Evolutionary conservation across 2,888 invertebrate species (phyloP).

Genomic region (Eilema sororculum): DNA sequence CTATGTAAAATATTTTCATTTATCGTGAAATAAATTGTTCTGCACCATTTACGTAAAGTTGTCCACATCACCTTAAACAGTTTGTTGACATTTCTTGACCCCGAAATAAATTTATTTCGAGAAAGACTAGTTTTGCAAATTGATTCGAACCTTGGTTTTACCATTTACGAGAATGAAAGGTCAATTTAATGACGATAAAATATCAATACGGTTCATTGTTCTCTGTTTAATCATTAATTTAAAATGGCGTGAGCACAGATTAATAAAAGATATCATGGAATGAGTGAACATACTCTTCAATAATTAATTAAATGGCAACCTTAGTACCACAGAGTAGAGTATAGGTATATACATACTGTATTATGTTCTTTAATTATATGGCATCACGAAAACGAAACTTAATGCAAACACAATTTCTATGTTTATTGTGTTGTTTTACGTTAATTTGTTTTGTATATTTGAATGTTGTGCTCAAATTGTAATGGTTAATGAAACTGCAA

Average conservation of each 20-base stretch:
- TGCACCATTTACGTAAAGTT: slow-evolving; percentile 33
- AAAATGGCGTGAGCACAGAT: not conserved
- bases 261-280: slow-evolving; percentile 29
- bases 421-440: not conserved
- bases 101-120: slow-evolving; percentile 56
- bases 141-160: slow-evolving; percentile 67
- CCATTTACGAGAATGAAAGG: slow-evolving; percentile 68
- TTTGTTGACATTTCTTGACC: slow-evolving; percentile 73
- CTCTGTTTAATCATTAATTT: slow-evolving; percentile 12
- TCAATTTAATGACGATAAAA: slow-evolving; percentile 60
- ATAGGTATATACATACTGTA: not conserved
- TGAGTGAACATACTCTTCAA: slow-evolving; percentile 47
- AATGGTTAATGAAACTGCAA: not conserved
- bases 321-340: not conserved
- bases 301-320: slow-evolving; percentile 25
- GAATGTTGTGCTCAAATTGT: not conserved
- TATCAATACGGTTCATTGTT: slow-evolving; percentile 44
- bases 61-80: slow-evolving; percentile 65
- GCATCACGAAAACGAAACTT: not conserved
- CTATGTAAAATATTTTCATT: not conserved
- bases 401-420: not conserved
- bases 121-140: slow-evolving; percentile 71
- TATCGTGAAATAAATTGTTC: slow-evolving; percentile 5
- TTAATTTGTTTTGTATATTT: slow-evolving; percentile 4
- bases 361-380: not conserved